These are phyloP conservation scores for Junonia oenone DNA, from an alignment of 2,888 invertebrate genomes.

Conservation along the genomic window DNA sequence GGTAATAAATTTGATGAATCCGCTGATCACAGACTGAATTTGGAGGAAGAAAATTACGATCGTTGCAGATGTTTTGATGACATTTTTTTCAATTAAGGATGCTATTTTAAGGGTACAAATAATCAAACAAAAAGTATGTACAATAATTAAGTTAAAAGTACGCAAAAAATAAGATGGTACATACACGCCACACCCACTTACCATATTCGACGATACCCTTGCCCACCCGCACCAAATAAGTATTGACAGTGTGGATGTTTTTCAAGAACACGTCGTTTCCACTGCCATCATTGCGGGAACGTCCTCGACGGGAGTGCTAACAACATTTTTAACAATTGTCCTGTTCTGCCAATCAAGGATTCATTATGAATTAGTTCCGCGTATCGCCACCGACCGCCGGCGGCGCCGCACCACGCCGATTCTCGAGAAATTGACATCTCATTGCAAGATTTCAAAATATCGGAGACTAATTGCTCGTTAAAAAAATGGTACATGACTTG, in stretches of 20 bases:
- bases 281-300: constrained; percentile 10
- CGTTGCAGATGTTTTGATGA: background rate
- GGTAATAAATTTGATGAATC: constrained; percentile 28
- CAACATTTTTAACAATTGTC: constrained; percentile 26
- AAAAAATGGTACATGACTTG: constrained; percentile 28
- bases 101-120: background rate
- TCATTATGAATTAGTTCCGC: constrained; percentile 45
- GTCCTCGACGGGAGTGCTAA: constrained; percentile 22
- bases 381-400: constrained; percentile 29
- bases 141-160: background rate
- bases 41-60: background rate
- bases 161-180: background rate
- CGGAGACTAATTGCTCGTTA: constrained; percentile 23
- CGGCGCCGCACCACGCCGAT: constrained; percentile 27
- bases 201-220: background rate
- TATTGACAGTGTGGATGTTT: constrained; percentile 8
- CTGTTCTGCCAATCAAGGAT: constrained; percentile 23
- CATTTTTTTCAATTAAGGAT: background rate
- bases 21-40: constrained; percentile 6
- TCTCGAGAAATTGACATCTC: constrained; percentile 29
- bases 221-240: constrained; percentile 10
- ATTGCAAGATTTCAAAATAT: constrained; percentile 26
- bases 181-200: constrained; percentile 2
- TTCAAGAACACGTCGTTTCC: constrained; percentile 11
- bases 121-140: background rate